Evolutionary conservation across 1,140 invertebrate species (phyloP).

Genomic region (Drosophila bocqueti): DNA sequence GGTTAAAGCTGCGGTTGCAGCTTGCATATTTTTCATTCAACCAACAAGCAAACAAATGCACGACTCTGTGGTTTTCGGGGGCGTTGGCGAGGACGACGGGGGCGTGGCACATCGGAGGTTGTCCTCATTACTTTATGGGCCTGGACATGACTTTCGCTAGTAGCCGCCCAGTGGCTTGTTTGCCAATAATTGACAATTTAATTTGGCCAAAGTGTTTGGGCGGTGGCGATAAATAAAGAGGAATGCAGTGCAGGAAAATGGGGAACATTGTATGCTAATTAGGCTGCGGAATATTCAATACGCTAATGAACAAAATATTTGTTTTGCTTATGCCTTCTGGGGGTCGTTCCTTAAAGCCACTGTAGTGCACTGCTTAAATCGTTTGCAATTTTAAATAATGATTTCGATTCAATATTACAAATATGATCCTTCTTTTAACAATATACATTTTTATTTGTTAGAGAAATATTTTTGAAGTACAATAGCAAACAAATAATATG

Average conservation of each 20-base stretch:
- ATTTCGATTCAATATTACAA: background rate
- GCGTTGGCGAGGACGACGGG: background rate
- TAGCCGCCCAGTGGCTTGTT: constrained; percentile 58
- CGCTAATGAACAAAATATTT: constrained; percentile 25
- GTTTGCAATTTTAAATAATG: too few species aligned
- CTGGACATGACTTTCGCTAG: constrained; percentile 62
- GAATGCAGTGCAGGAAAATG: background rate
- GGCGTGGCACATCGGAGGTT: constrained; percentile 17
- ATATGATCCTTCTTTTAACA: background rate
- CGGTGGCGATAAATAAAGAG: constrained; percentile 21
- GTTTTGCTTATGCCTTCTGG: background rate
- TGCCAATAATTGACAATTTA: constrained; percentile 81
- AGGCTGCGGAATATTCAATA: constrained; percentile 33
- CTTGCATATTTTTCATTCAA: constrained; percentile 58
- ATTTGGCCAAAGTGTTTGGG: constrained; percentile 68
- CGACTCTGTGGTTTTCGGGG: constrained; percentile 56
- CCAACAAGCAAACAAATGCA: constrained; percentile 55
- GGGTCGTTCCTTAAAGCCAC: background rate
- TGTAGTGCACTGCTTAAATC: too few species aligned
- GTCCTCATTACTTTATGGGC: constrained; percentile 53
- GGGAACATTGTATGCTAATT: constrained; percentile 32
- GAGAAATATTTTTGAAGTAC: background rate
- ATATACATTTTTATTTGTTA: background rate
- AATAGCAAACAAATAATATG: background rate
- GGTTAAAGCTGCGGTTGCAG: constrained; percentile 74